These are phyloP conservation scores for Vicugna pacos DNA, from an alignment of 2,113 vertebrate species.

Conservation along the genomic window DNA sequence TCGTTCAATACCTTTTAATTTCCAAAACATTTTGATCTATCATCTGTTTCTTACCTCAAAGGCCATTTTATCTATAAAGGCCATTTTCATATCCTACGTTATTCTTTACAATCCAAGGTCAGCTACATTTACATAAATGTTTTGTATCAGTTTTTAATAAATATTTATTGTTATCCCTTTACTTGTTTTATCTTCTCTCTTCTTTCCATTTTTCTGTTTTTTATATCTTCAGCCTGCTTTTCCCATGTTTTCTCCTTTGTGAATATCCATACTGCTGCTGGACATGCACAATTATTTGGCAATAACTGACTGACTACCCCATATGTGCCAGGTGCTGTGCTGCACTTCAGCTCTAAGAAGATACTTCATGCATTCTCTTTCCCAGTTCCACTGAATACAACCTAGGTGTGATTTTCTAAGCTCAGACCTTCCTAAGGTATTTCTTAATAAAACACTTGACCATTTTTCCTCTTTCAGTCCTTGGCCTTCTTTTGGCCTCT, in stretches of 20 bases:
- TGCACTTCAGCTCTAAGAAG: background rate
- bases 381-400: background rate
- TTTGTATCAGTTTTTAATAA: background rate
- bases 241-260: background rate
- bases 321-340: background rate
- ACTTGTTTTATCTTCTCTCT: background rate
- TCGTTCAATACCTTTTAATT: background rate
- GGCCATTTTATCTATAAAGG: slow-evolving; percentile 8
- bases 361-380: background rate
- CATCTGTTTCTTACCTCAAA: background rate
- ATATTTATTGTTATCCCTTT: background rate
- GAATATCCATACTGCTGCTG: background rate
- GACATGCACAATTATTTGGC: background rate
- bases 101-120: background rate
- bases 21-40: background rate
- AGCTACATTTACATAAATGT: background rate
- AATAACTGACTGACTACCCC: background rate
- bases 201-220: background rate
- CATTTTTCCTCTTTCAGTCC: no score
- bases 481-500: background rate
- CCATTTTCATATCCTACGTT: background rate
- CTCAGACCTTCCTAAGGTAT: background rate
- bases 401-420: background rate
- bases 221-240: background rate
- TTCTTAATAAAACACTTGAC: background rate